phyloP scores from a whole-genome alignment of 2,113 vertebrate genomes.

The Tachysurus fulvidraco region DNA sequence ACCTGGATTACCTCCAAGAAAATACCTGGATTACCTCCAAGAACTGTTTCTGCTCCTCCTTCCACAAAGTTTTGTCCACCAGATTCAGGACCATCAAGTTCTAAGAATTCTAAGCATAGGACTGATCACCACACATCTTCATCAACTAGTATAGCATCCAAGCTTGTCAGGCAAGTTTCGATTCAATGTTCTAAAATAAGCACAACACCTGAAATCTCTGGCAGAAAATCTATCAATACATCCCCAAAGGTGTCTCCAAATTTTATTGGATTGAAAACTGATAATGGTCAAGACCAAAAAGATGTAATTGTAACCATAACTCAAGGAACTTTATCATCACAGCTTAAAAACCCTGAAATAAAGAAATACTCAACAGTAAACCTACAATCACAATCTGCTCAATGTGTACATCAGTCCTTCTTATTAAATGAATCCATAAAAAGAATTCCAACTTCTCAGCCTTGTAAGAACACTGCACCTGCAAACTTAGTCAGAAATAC shows the following conservation, averaged over 20 bases:
- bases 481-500: slow-evolving; percentile 66
- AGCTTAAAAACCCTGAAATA: neutral
- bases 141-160: slow-evolving; percentile 11
- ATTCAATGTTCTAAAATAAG: slow-evolving; percentile 51
- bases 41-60: slow-evolving; percentile 34
- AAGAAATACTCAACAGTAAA: slow-evolving; percentile 26
- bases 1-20: slow-evolving; percentile 14
- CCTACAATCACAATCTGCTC: slow-evolving; percentile 17
- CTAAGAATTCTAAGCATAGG: neutral
- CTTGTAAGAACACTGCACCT: slow-evolving; percentile 56
- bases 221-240: slow-evolving; percentile 68
- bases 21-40: slow-evolving; percentile 4
- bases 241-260: slow-evolving; percentile 43
- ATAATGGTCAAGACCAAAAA: slow-evolving; percentile 21
- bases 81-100: slow-evolving; percentile 41
- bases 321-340: slow-evolving; percentile 1
- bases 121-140: neutral
- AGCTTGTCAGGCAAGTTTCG: slow-evolving; percentile 1
- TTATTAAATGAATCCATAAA: slow-evolving; percentile 23
- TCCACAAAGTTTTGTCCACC: slow-evolving; percentile 35
- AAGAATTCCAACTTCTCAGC: slow-evolving; percentile 27
- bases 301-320: neutral
- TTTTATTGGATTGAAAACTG: slow-evolving; percentile 22
- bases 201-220: slow-evolving; percentile 58
- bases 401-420: slow-evolving; percentile 29